A percentile compares a stretch with the other conserved stretches of the same genome.
Evolutionary conservation across 1,140 invertebrate species (phyloP).

Genomic region (Panagrolaimus sp.): DNA sequence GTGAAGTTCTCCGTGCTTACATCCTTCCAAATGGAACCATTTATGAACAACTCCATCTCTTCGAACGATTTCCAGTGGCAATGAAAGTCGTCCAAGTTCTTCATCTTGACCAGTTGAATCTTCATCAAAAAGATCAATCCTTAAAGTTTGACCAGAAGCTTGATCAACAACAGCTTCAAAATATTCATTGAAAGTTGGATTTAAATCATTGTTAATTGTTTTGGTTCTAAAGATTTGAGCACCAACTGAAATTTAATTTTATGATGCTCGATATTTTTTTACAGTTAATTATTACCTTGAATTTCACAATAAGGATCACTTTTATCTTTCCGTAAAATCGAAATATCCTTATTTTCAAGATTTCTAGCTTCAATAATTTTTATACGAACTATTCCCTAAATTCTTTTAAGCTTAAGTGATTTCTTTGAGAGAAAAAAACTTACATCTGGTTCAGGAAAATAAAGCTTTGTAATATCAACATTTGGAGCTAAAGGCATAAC

Average conservation of each 20-base stretch:
- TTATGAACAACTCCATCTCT: slow-evolving; percentile 24
- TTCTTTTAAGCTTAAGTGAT: neutral
- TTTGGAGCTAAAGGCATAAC: slow-evolving; percentile 55
- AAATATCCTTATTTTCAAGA: slow-evolving; percentile 55
- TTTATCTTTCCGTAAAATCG: slow-evolving; percentile 52
- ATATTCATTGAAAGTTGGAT: slow-evolving; percentile 57
- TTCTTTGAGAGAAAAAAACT: slow-evolving; percentile 20
- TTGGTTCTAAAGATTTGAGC: slow-evolving; percentile 47
- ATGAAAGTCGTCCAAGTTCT: slow-evolving; percentile 52
- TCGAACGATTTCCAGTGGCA: slow-evolving; percentile 39
- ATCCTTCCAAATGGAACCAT: slow-evolving; percentile 58
- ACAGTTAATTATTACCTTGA: slow-evolving; percentile 50
- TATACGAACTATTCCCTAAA: slow-evolving; percentile 53
- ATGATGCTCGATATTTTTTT: too few species aligned
- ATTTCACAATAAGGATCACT: slow-evolving; percentile 57
- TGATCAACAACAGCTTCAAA: slow-evolving; percentile 60
- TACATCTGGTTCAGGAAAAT: slow-evolving; percentile 59
- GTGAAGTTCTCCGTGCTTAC: slow-evolving; percentile 57
- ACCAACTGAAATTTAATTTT: slow-evolving; percentile 46
- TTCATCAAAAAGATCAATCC: slow-evolving; percentile 57
- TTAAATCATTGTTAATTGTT: slow-evolving; percentile 58
- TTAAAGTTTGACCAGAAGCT: slow-evolving; percentile 53
- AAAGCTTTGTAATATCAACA: slow-evolving; percentile 54
- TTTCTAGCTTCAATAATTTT: slow-evolving; percentile 58
- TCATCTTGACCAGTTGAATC: slow-evolving; percentile 53